Conservation (phyloP, 2,888 invertebrate genomes). For the Pyrochroa serraticornis region DNA sequence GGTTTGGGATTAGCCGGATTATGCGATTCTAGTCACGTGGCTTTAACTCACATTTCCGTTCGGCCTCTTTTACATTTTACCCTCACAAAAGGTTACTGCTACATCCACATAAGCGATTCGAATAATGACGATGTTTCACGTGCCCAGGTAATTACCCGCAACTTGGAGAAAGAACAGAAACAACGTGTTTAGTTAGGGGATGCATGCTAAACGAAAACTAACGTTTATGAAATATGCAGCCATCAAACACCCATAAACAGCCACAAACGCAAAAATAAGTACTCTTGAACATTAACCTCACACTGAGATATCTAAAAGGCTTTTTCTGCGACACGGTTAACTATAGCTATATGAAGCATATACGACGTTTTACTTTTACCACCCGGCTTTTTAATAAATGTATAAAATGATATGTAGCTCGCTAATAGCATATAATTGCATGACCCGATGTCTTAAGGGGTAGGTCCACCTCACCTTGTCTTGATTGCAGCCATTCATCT, state of each 20-base stretch:
- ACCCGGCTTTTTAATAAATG: too few relatives aligned
- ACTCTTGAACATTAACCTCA: constrained; percentile 25
- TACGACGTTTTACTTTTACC: constrained; percentile 10
- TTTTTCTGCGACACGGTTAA: constrained; percentile 23
- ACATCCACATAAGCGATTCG: constrained; percentile 11
- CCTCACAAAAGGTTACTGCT: constrained; percentile 11
- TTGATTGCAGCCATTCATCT: too few relatives aligned
- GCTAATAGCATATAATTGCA: too few relatives aligned
- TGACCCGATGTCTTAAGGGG: too few relatives aligned
- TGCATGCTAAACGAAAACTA: constrained; percentile 4
- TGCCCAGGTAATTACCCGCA: constrained; percentile 1
- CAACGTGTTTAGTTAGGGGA: not conserved
- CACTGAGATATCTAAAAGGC: constrained; percentile 24
- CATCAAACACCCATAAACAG: constrained; percentile 12
- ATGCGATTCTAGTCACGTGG: constrained; percentile 30
- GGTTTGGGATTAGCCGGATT: constrained; percentile 26
- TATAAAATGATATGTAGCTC: too few relatives aligned
- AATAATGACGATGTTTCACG: constrained; percentile 16
- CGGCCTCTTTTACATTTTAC: constrained; percentile 16
- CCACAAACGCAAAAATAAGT: constrained; percentile 22
- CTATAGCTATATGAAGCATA: constrained; percentile 6
- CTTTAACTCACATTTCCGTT: constrained; percentile 16
- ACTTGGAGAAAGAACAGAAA: not conserved
- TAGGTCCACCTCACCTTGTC: too few relatives aligned
- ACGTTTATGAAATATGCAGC: constrained; percentile 6